Conservation (phyloP, 1,140 invertebrate genomes). For the Phortica variegata region DNA sequence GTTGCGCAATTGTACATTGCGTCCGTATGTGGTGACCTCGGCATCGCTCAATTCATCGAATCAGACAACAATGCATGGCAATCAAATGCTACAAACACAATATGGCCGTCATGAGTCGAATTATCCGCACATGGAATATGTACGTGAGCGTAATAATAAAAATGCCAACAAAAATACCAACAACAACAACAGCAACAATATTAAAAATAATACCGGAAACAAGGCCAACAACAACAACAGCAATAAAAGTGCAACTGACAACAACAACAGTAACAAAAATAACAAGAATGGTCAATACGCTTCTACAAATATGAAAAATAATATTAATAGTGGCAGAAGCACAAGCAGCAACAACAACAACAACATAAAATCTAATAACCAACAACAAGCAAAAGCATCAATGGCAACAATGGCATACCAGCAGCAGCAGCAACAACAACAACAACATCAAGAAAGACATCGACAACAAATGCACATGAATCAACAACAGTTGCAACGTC, state of each 20-base stretch:
- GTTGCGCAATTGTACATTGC: constrained; percentile 79
- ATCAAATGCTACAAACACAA: constrained; percentile 56
- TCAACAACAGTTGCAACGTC: constrained; percentile 45
- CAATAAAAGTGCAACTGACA: constrained; percentile 19
- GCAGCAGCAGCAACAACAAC: constrained; percentile 14
- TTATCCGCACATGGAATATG: constrained; percentile 57
- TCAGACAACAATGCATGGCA: constrained; percentile 56
- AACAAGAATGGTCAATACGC: too few species aligned
- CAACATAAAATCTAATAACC: constrained; percentile 46
- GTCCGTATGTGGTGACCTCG: constrained; percentile 58
- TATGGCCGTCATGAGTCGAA: constrained; percentile 56
- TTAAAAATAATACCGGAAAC: constrained; percentile 7
- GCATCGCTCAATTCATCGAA: constrained; percentile 56
- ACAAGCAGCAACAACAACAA: constrained; percentile 15
- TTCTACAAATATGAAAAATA: constrained; percentile 38
- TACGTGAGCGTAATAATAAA: constrained; percentile 51
- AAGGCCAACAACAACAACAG: constrained; percentile 18
- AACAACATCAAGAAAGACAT: constrained; percentile 10
- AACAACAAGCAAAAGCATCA: constrained; percentile 17
- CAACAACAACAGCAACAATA: constrained; percentile 10
- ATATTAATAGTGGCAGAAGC: constrained; percentile 19
- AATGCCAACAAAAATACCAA: constrained; percentile 4
- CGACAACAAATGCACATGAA: constrained; percentile 15
- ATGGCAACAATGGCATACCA: neutral
- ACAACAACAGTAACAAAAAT: constrained; percentile 29